These are phyloP conservation scores for Opisthograptis luteolata DNA, from an alignment of 2,888 invertebrate species.

Conservation along the genomic window DNA sequence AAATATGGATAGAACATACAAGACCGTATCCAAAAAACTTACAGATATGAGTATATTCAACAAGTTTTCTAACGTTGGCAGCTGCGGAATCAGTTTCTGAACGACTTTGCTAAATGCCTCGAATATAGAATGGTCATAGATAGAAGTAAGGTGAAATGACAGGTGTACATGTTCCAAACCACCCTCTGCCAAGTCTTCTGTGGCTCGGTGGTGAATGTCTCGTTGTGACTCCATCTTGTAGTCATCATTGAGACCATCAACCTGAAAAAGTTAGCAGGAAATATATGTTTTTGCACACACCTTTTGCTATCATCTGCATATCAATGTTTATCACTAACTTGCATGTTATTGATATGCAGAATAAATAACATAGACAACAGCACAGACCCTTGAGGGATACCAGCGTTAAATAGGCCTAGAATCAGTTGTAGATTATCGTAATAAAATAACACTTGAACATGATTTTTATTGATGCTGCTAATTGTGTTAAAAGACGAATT, in stretches of 20 bases:
- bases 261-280: slow-evolving; percentile 67
- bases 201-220: slow-evolving; percentile 98
- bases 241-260: slow-evolving; percentile 99
- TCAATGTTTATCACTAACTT: background rate
- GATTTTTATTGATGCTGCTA: too few species aligned
- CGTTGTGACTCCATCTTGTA: slow-evolving; percentile 99
- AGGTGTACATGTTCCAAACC: slow-evolving; percentile 94
- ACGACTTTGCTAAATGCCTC: slow-evolving; percentile 99
- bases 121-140: slow-evolving; percentile 99
- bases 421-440: too few species aligned
- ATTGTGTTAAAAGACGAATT: too few species aligned
- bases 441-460: too few species aligned
- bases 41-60: slow-evolving; percentile 99
- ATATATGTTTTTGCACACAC: background rate
- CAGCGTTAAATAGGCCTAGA: too few species aligned
- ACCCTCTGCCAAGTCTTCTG: slow-evolving; percentile 96
- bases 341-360: too few species aligned
- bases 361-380: too few species aligned
- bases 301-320: too few species aligned
- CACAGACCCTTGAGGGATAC: too few species aligned
- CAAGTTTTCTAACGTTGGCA: slow-evolving; percentile 98
- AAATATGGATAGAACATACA: too few species aligned
- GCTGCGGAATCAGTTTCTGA: slow-evolving; percentile 98
- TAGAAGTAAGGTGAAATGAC: slow-evolving; percentile 98
- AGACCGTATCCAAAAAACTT: slow-evolving; percentile 79